Evolutionary conservation across 2,888 invertebrate species (phyloP).

Genomic region (Xestia rhomboidea): DNA sequence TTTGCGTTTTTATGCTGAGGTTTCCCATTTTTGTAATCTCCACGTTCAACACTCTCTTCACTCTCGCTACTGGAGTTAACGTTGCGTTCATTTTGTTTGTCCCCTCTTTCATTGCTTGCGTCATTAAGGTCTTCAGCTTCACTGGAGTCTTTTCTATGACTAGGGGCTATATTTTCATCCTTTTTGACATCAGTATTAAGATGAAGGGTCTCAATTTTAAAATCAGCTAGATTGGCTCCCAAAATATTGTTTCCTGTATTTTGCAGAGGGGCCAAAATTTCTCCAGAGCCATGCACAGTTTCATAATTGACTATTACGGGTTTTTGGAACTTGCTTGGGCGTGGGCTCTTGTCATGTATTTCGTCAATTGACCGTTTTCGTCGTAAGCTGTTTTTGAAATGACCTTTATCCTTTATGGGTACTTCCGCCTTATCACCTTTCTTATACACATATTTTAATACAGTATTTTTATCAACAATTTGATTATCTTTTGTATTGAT

Average conservation of each 20-base stretch:
- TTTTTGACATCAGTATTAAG: constrained; percentile 51
- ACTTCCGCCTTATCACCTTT: constrained; percentile 61
- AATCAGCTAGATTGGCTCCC: constrained; percentile 80
- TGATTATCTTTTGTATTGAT: constrained; percentile 59
- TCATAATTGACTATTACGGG: constrained; percentile 79
- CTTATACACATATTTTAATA: constrained; percentile 82
- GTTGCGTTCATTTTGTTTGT: constrained; percentile 21
- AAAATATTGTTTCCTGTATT: constrained; percentile 72
- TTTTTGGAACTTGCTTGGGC: constrained; percentile 64
- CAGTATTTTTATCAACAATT: constrained; percentile 69
- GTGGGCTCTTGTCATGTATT: constrained; percentile 51
- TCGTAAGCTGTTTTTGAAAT: constrained; percentile 81
- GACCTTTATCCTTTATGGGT: constrained; percentile 69
- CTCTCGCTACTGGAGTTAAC: constrained; percentile 48
- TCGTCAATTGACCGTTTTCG: constrained; percentile 72
- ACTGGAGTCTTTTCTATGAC: constrained; percentile 59
- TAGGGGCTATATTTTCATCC: constrained; percentile 51
- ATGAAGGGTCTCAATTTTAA: constrained; percentile 83
- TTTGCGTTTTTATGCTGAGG: constrained; percentile 6
- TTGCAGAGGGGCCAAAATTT: constrained; percentile 62
- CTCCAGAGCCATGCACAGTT: constrained; percentile 74
- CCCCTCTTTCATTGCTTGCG: constrained; percentile 37
- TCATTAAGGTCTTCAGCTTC: constrained; percentile 41
- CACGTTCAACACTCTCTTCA: constrained; percentile 55
- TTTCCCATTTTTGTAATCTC: constrained; percentile 29